Percentiles rank a stretch among this genome's conserved stretches.
phyloP scores from a whole-genome alignment of 2,797 vertebrate genomes.

The Pipistrellus pygmaeus region DNA sequence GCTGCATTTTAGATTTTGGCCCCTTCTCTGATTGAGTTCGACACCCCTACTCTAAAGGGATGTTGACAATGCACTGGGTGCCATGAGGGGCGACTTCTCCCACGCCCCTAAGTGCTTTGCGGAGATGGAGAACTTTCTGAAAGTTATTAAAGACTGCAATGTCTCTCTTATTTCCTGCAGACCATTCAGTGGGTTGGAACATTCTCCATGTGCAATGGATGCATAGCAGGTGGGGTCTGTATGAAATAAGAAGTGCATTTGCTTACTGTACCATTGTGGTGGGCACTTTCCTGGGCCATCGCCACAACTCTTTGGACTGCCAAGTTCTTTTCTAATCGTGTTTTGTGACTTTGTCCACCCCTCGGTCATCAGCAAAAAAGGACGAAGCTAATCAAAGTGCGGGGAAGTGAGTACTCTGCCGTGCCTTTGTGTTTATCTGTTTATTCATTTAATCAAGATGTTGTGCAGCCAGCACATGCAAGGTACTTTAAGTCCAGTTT shows the following conservation, averaged over 20 bases:
- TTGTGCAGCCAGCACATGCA: background rate
- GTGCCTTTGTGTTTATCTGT: background rate
- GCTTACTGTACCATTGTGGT: rapidly evolving
- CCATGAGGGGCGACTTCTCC: background rate
- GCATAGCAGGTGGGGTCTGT: background rate
- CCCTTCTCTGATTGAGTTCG: too few species aligned
- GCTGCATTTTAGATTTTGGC: too few species aligned
- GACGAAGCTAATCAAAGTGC: too few species aligned
- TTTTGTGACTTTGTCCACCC: background rate
- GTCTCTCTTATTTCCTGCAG: background rate
- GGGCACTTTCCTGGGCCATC: background rate
- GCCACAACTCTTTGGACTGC: background rate
- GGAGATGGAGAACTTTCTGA: background rate
- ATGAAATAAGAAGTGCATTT: background rate
- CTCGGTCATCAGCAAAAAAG: background rate
- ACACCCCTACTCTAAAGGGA: background rate
- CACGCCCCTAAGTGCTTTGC: rapidly evolving
- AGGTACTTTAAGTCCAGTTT: background rate
- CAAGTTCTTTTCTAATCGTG: background rate
- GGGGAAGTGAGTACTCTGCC: background rate
- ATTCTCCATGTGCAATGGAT: rapidly evolving
- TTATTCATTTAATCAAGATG: background rate
- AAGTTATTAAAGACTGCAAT: background rate
- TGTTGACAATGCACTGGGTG: background rate
- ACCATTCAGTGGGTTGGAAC: background rate